Evolutionary conservation across 37 sponge, comb jelly and placozoan genomes (phyloP), one percentile per base, ranked within the genome.

Genomic region (Chondrosia reniformis): DNA sequence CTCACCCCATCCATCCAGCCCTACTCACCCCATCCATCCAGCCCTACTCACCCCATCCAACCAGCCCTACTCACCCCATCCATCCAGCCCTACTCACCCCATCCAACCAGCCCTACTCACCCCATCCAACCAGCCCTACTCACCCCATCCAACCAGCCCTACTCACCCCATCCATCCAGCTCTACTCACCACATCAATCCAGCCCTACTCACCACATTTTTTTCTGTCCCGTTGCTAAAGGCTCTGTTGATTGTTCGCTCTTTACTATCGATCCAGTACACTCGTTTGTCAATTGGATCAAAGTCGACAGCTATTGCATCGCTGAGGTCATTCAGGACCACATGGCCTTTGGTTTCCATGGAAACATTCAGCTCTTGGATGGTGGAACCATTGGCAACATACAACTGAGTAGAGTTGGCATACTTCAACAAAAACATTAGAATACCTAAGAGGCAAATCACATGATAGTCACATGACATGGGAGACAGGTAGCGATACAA

Each of bases 251-350:
- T 69, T 21, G 41, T 13, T 7, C 41, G 17, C 2, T 34, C n/a
- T n/a, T 3, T 44, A 3, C 6, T 2, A 6, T 69, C 72, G 17
- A 69, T 40, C 72, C 72, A 69, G 72, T 69, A 69, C 22, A 69
- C 15, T 13, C 72, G 32, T 1, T 7, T 44, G 6, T 34, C 72
- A 4, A 69, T 17, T 2, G 72, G 72, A 24, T 69, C 44, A 25
- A 43, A 69, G 72, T 69, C 72, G 42, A 69, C 22, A 6, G 40
- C 40, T n/a, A 9, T 44, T 3, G 72, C 72, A 25, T 69, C 42
- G 9, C 21, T 25, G n/a, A 69, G 9, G 25, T 44, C 72, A 69
- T 13, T 37, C 40, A 69, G 44, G 44, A 69, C 40, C n/a, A 1
- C 15, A 19, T 2, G n/a, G 24, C 22, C 25, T 1, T 40, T 19